Percentiles rank a stretch among this genome's conserved stretches.
Conservation (phyloP, 2,797 vertebrate species). For the Numenius phaeopus region DNA sequence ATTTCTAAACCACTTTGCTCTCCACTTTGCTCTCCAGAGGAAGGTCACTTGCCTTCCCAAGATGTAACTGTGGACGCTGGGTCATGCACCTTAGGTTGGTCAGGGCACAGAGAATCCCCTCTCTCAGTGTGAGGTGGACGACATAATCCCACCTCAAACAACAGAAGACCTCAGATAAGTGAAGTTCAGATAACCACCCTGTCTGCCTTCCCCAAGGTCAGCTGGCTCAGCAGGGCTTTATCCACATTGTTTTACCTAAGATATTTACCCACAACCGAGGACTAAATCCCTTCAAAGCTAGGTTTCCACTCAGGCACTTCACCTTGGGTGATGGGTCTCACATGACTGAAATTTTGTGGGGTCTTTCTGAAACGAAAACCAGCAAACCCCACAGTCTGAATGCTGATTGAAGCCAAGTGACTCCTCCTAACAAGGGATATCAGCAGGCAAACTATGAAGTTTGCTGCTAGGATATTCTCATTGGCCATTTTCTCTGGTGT, state of each 20-base stretch:
- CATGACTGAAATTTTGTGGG: not conserved
- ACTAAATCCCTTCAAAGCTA: not conserved
- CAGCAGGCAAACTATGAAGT: not conserved
- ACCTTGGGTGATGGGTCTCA: not conserved
- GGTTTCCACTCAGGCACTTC: not conserved
- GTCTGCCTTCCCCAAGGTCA: slow-evolving; percentile 42
- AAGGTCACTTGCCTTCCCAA: not conserved
- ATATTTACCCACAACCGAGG: not conserved
- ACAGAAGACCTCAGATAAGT: slow-evolving; percentile 11
- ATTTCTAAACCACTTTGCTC: not conserved
- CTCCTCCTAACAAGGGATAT: not conserved
- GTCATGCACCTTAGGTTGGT: not conserved
- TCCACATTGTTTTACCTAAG: not conserved
- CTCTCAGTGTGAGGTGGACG: not conserved
- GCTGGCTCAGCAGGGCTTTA: slow-evolving; percentile 44
- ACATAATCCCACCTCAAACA: slow-evolving; percentile 53
- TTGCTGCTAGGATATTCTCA: not conserved
- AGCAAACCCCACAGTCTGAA: not conserved
- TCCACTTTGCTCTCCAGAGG: not conserved
- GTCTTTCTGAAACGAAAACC: not conserved
- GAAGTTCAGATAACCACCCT: slow-evolving; percentile 36
- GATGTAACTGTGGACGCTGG: not conserved
- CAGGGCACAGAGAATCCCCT: not conserved
- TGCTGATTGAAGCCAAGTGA: not conserved
- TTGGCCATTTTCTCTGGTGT: not conserved